phyloP scores from a whole-genome alignment of 2,888 invertebrate genomes.

The Tetrapedia diversipes region DNA sequence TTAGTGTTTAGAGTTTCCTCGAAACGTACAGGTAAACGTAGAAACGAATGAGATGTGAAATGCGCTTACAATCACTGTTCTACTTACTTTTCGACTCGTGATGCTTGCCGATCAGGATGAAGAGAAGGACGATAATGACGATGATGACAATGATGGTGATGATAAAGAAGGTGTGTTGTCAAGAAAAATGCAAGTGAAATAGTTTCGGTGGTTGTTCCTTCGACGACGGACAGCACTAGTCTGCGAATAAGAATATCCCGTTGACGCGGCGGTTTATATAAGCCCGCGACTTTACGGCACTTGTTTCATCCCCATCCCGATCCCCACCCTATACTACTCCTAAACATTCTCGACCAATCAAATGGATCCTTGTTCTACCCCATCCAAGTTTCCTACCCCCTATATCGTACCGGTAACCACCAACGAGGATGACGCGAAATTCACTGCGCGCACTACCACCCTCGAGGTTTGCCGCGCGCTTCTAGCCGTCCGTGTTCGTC shows the following conservation, averaged over 20 bases:
- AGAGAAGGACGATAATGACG: too few species aligned
- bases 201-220: background rate
- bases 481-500: background rate
- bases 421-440: conserved; percentile 47
- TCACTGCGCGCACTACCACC: conserved; percentile 10
- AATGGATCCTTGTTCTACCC: conserved; percentile 61
- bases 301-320: conserved; percentile 65
- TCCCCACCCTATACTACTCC: conserved; percentile 65
- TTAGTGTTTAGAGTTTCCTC: too few species aligned
- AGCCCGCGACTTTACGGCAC: conserved; percentile 74
- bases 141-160: too few species aligned
- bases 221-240: conserved; percentile 71
- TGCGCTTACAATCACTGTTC: too few species aligned
- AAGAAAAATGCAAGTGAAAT: too few species aligned
- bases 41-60: too few species aligned
- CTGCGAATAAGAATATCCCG: conserved; percentile 72
- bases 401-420: conserved; percentile 38
- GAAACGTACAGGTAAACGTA: too few species aligned
- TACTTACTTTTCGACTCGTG: too few species aligned
- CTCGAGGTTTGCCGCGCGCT: conserved; percentile 5
- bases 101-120: too few species aligned
- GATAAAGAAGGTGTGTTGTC: background rate
- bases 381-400: conserved; percentile 57
- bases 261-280: conserved; percentile 79
- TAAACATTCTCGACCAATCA: conserved; percentile 75